Evolutionary conservation across 2,888 invertebrate genomes (phyloP).

Genomic region (Carcina quercana): DNA sequence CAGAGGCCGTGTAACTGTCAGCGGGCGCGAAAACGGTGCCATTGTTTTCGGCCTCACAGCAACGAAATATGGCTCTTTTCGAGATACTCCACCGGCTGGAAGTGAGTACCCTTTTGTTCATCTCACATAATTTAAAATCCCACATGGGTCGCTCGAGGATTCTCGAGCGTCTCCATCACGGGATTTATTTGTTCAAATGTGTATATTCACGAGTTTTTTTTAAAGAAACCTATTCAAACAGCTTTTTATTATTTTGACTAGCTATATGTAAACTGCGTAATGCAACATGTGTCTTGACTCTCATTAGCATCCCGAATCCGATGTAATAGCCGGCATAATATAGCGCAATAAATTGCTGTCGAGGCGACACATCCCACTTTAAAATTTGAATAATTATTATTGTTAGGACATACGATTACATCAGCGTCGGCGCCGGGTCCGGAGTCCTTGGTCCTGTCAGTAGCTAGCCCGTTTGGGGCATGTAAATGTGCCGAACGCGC

Average conservation of each 20-base stretch:
- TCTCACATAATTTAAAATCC: slow-evolving; percentile 25
- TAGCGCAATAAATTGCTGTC: slow-evolving; percentile 44
- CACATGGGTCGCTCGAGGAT: slow-evolving; percentile 23
- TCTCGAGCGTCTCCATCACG: slow-evolving; percentile 11
- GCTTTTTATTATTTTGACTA: slow-evolving; percentile 23
- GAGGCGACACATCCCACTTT: slow-evolving; percentile 39
- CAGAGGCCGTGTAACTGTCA: slow-evolving; percentile 96
- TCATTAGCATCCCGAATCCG: slow-evolving; percentile 25
- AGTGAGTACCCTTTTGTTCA: slow-evolving; percentile 65
- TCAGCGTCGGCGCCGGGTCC: slow-evolving; percentile 46
- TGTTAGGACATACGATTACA: slow-evolving; percentile 47
- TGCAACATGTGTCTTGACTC: slow-evolving; percentile 48
- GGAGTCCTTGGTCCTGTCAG: slow-evolving; percentile 38
- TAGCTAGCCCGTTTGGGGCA: slow-evolving; percentile 47
- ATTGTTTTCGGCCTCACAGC: slow-evolving; percentile 92
- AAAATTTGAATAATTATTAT: slow-evolving; percentile 50
- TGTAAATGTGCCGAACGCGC: slow-evolving; percentile 60
- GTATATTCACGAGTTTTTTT: slow-evolving; percentile 34
- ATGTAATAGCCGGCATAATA: slow-evolving; percentile 26
- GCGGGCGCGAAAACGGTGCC: slow-evolving; percentile 89
- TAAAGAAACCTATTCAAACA: slow-evolving; percentile 19
- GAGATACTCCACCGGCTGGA: slow-evolving; percentile 97
- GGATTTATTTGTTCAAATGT: slow-evolving; percentile 28
- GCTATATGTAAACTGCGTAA: slow-evolving; percentile 38
- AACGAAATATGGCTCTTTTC: slow-evolving; percentile 98